These are phyloP conservation scores for Gerris lacustris DNA, from an alignment of 2,888 invertebrate genomes.

Conservation along the genomic window DNA sequence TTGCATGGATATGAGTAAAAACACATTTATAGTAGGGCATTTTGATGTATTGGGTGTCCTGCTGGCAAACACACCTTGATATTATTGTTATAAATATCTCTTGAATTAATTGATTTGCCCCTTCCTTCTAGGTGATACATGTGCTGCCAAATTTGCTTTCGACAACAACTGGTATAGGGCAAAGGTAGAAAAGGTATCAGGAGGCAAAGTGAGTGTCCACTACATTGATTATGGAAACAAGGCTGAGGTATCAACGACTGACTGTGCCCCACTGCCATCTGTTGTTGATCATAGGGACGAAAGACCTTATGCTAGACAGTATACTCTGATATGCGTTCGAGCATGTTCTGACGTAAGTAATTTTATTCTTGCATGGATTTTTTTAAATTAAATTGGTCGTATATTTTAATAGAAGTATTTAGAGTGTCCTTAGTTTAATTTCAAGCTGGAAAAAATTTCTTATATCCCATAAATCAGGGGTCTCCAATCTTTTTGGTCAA, in stretches of 20 bases:
- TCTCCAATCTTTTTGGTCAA: no score
- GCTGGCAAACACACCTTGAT: no score
- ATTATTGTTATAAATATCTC: not conserved
- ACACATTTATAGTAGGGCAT: no score
- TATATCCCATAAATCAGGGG: no score
- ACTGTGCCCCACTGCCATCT: constrained; percentile 72
- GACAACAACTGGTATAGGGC: constrained; percentile 96
- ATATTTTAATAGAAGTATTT: not conserved
- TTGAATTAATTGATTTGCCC: not conserved
- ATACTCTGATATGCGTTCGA: constrained; percentile 66
- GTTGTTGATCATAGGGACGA: constrained; percentile 51
- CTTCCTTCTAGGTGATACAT: constrained; percentile 52
- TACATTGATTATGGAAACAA: constrained; percentile 96
- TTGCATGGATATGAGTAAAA: no score
- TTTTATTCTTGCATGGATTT: constrained; percentile 12
- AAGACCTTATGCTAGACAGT: constrained; percentile 75
- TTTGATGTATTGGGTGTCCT: no score
- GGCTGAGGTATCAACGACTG: constrained; percentile 51
- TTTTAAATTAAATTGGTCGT: not conserved
- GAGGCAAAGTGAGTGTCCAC: constrained; percentile 65
- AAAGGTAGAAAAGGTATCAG: constrained; percentile 66
- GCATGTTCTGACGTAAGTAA: constrained; percentile 68
- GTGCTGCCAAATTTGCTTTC: constrained; percentile 76
- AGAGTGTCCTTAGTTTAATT: no score
- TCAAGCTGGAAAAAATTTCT: not conserved